Conservation (phyloP, 2,797 vertebrate genomes). For the Acropternis orthonyx region DNA sequence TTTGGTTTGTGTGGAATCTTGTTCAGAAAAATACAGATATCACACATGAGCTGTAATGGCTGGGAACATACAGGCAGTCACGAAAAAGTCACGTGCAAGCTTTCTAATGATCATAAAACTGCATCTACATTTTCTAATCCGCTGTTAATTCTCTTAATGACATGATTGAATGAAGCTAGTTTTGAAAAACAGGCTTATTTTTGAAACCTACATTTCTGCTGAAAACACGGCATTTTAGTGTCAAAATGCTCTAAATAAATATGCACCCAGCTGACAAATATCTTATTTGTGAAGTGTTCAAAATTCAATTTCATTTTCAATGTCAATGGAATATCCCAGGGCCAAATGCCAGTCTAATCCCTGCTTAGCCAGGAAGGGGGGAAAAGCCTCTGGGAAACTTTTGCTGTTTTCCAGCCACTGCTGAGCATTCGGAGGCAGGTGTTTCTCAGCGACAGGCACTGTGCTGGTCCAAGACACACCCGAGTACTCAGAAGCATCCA, state of each 20-base stretch:
- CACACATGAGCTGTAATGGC: neutral
- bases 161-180: neutral
- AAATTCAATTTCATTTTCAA: constrained; percentile 7
- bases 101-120: neutral
- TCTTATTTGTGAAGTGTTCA: neutral
- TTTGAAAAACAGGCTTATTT: neutral
- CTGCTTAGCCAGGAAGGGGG: neutral
- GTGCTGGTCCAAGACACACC: neutral
- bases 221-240: neutral
- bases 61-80: neutral
- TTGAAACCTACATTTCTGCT: neutral
- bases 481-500: neutral
- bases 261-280: neutral
- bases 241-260: neutral
- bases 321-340: neutral
- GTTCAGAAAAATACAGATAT: neutral
- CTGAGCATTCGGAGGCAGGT: neutral
- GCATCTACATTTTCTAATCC: neutral
- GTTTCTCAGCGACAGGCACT: neutral
- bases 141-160: neutral
- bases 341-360: neutral
- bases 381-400: neutral
- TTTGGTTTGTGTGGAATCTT: neutral
- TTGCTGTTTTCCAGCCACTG: neutral
- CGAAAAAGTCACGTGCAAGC: neutral